Percentiles rank a stretch among this genome's conserved stretches.
Conservation (phyloP, 2,797 vertebrate species). For the Mionectes olivaceus region DNA sequence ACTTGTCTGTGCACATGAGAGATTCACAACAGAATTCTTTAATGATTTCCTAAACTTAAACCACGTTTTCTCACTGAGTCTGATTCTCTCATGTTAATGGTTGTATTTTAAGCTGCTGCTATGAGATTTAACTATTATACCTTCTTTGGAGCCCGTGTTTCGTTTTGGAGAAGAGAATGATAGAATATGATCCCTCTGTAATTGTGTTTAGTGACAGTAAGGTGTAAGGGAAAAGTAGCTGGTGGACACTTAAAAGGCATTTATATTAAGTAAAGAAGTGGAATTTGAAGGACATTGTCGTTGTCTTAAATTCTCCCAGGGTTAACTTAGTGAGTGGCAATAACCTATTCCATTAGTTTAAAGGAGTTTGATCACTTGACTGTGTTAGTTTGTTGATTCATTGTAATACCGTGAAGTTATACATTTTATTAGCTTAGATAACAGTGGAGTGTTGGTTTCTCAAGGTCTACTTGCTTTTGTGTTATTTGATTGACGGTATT, state of each 20-base stretch:
- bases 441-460: background rate
- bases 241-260: background rate
- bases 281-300: background rate
- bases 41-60: conserved; percentile 38
- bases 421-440: background rate
- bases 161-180: background rate
- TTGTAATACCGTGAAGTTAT: background rate
- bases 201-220: background rate
- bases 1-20: background rate
- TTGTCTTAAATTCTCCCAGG: background rate
- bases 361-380: background rate
- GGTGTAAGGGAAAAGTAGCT: background rate
- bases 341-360: background rate
- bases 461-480: background rate
- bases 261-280: background rate
- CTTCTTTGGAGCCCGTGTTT: background rate
- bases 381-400: background rate
- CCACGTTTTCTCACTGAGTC: background rate
- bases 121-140: background rate
- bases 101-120: background rate
- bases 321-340: background rate
- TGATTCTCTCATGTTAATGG: background rate
- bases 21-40: background rate
- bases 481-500: background rate
- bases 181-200: background rate